These are phyloP conservation scores for Margarornis squamiger DNA, from an alignment of 2,797 vertebrate genomes.

Conservation along the genomic window DNA sequence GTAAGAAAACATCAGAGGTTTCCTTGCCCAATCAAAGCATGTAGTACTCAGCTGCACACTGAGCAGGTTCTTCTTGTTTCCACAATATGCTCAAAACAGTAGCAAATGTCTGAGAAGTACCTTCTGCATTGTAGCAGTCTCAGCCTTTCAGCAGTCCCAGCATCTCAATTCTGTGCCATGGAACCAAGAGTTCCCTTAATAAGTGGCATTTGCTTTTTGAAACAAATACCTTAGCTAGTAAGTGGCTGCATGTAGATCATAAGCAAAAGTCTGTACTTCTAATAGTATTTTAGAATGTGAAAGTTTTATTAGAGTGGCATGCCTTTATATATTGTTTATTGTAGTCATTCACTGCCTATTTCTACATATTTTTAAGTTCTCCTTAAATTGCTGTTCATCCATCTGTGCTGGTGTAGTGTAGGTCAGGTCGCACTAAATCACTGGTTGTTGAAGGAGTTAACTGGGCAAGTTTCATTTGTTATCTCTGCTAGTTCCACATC, in stretches of 20 bases:
- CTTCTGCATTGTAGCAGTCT: rapidly evolving
- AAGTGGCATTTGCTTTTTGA: not conserved
- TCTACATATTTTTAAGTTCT: not conserved
- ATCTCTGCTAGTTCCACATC: not conserved
- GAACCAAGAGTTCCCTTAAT: not conserved
- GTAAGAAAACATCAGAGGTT: not conserved
- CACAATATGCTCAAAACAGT: not conserved
- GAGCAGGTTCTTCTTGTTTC: not conserved
- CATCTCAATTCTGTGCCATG: not conserved
- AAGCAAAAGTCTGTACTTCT: not conserved
- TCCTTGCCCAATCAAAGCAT: not conserved
- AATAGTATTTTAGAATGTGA: not conserved
- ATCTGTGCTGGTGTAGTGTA: not conserved
- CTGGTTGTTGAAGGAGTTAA: not conserved
- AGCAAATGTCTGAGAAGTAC: not conserved
- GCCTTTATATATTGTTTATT: not conserved
- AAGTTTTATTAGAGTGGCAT: not conserved
- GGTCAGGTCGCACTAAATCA: not conserved
- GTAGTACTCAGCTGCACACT: not conserved
- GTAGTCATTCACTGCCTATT: not conserved
- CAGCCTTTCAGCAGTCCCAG: not conserved
- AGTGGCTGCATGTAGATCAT: not conserved
- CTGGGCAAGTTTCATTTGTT: not conserved
- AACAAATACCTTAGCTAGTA: not conserved
- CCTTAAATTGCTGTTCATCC: not conserved